Conservation (phyloP, 2,888 invertebrate species). For the Odontomyia ornata region DNA sequence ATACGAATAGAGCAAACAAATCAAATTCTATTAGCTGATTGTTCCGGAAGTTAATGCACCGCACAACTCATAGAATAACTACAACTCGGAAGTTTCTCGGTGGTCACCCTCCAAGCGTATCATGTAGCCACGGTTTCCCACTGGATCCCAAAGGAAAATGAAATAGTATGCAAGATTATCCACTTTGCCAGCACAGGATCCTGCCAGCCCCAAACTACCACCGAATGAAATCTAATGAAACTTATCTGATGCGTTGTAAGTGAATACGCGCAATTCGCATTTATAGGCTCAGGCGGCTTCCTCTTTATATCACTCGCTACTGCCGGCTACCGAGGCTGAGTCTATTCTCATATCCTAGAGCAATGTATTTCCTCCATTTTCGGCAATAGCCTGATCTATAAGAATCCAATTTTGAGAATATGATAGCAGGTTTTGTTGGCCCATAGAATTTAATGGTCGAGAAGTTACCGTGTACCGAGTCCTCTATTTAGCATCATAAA, state of each 20-base stretch:
- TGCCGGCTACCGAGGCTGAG: not conserved
- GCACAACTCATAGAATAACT: no score
- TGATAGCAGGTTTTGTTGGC: constrained; percentile 33
- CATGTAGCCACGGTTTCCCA: not conserved
- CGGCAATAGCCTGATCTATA: constrained; percentile 33
- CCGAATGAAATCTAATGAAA: constrained; percentile 29
- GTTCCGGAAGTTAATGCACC: no score
- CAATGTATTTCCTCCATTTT: not conserved
- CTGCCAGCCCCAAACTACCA: constrained; percentile 7
- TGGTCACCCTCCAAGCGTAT: no score
- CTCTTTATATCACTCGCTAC: not conserved
- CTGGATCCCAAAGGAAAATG: not conserved
- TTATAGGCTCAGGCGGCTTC: constrained; percentile 8
- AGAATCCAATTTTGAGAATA: constrained; percentile 37
- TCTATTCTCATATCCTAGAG: not conserved
- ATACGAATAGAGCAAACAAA: no score
- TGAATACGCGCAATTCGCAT: constrained; percentile 30
- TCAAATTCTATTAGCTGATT: no score
- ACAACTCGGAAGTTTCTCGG: no score
- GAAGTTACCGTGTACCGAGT: constrained; percentile 21
- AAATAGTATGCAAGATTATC: constrained; percentile 17
- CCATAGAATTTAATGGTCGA: constrained; percentile 39
- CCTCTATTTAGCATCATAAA: constrained; percentile 18
- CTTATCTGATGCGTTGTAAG: constrained; percentile 31
- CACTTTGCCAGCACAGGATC: not conserved